Conservation (phyloP, 2,113 vertebrate species). For the Nerophis ophidion region DNA sequence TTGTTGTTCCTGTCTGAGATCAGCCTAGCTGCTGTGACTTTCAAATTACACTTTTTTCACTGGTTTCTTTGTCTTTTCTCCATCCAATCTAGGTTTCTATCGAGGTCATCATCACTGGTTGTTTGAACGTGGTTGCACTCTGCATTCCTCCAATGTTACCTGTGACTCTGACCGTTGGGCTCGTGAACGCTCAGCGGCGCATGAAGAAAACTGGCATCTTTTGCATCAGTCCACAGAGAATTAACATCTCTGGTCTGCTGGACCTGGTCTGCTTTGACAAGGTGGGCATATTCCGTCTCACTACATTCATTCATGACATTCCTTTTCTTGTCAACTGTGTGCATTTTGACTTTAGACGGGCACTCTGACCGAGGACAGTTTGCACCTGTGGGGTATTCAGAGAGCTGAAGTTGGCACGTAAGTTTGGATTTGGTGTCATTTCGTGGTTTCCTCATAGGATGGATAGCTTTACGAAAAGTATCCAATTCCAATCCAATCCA, state of each 20-base stretch:
- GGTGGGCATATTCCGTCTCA: constrained; percentile 62
- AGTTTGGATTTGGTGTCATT: constrained; percentile 2
- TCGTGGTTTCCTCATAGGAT: too few species aligned
- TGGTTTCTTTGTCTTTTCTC: background rate
- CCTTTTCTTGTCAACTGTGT: background rate
- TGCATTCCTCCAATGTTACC: constrained; percentile 92
- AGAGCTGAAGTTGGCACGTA: constrained; percentile 79
- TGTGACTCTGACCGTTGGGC: constrained; percentile 92
- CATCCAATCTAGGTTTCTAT: constrained; percentile 71
- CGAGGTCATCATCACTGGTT: constrained; percentile 80
- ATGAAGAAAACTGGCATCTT: constrained; percentile 88
- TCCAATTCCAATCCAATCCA: too few species aligned
- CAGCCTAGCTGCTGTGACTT: too few species aligned
- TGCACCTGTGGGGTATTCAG: constrained; percentile 92
- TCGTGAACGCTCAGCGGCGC: constrained; percentile 93
- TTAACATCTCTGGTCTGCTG: constrained; percentile 95
- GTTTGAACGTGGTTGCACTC: constrained; percentile 94
- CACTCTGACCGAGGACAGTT: constrained; percentile 93
- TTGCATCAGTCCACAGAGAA: constrained; percentile 95
- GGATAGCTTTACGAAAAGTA: too few species aligned
- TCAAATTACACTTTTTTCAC: background rate
- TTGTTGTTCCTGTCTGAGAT: too few species aligned
- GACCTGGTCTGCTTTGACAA: constrained; percentile 97
- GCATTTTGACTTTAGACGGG: constrained; percentile 76
- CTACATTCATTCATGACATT: background rate